Percentiles rank a stretch among this genome's conserved stretches.
Conservation (phyloP, 2,888 invertebrate genomes). For the Campoplex capitator region DNA sequence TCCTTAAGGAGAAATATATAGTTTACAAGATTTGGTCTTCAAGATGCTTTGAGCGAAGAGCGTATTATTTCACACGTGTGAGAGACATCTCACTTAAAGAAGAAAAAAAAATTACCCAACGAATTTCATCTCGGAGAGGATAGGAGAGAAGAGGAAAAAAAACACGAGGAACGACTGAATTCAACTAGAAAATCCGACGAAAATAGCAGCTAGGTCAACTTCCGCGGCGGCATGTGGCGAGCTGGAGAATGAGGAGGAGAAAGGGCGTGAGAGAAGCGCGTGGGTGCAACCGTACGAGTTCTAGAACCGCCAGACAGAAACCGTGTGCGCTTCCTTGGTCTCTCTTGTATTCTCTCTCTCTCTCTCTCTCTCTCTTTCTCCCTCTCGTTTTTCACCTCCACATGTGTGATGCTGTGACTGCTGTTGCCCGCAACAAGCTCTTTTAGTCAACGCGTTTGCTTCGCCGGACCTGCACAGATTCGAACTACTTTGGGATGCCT, state of each 20-base stretch:
- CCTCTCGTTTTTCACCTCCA: constrained; percentile 43
- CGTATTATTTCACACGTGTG: constrained; percentile 28
- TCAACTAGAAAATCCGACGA: constrained; percentile 65
- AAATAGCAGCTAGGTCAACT: constrained; percentile 70
- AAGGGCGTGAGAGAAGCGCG: constrained; percentile 52
- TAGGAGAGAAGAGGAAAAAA: constrained; percentile 26
- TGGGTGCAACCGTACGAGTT: constrained; percentile 62
- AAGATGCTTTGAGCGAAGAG: constrained; percentile 4
- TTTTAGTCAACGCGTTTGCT: constrained; percentile 35
- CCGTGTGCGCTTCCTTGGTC: constrained; percentile 45
- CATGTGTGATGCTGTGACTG: constrained; percentile 29
- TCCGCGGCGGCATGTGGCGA: constrained; percentile 59
- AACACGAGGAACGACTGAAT: constrained; percentile 51
- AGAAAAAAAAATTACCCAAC: constrained; percentile 35
- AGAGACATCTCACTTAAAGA: not conserved
- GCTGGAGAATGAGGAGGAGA: constrained; percentile 27
- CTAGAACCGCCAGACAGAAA: constrained; percentile 59
- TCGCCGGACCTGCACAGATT: constrained; percentile 65
- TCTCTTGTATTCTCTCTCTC: constrained; percentile 18
- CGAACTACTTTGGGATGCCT: constrained; percentile 68
- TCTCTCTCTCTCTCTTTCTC: constrained; percentile 13
- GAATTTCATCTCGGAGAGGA: constrained; percentile 32
- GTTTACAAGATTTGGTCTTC: not conserved
- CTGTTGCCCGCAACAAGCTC: constrained; percentile 47
- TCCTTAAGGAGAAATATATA: not conserved